Evolutionary conservation across 2,888 invertebrate genomes (phyloP).

Genomic region (Cheilosia impressa): DNA sequence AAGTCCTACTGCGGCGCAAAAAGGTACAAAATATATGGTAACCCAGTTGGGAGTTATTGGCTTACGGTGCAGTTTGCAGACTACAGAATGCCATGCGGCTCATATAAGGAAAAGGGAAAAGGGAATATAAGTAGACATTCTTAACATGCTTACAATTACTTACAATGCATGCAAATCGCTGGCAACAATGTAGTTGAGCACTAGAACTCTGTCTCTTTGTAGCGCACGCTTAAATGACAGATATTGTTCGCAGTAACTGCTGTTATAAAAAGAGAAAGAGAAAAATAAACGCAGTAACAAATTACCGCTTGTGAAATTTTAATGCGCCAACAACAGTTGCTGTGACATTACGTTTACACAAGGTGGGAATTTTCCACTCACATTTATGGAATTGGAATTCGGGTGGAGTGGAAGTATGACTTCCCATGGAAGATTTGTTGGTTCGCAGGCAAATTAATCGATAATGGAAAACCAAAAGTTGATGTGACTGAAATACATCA

Average conservation of each 20-base stretch:
- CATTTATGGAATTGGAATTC: no score
- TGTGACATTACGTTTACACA: no score
- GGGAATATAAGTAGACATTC: background rate
- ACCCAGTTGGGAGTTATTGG: background rate
- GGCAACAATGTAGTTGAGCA: background rate
- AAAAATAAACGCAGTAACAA: background rate
- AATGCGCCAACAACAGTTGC: no score
- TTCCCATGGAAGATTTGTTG: no score
- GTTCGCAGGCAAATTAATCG: no score
- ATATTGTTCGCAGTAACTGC: background rate
- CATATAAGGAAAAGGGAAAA: background rate
- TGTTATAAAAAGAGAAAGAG: background rate
- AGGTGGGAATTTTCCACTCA: no score
- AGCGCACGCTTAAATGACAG: background rate
- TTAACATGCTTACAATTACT: background rate
- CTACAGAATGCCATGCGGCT: background rate
- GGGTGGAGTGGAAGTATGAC: no score
- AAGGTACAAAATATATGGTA: background rate
- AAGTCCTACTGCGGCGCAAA: no score
- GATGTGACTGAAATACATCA: no score
- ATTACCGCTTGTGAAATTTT: background rate
- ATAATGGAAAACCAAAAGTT: no score
- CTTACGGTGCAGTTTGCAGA: background rate
- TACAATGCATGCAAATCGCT: background rate
- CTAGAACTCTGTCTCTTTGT: background rate